Base-by-base conservation (phyloP, 2,797 vertebrate species). In the Siniperca scherzeri region DNA sequence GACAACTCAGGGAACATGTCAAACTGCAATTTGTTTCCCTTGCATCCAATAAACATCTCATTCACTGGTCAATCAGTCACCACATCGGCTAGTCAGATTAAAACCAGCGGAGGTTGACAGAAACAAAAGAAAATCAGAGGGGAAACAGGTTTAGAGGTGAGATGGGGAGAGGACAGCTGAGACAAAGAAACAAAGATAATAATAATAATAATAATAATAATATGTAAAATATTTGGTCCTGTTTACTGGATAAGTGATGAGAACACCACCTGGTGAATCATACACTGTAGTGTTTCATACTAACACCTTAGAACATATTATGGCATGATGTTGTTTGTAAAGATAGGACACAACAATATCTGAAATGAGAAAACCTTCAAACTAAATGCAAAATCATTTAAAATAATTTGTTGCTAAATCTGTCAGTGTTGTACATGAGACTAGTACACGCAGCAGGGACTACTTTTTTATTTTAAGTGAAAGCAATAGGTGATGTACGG, bases 31-130 rank as follows among this genome's bases (percentile, higher is more conserved):
- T 96, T 96, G 95, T 96, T 96, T 96, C 93, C 92, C 92, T 95
- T 95, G 95, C 95, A 96, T 96, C 95, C 96, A 96, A 96, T 96
- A 96, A 96, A 95, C 93, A 94, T 94, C 95, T 96, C 95, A 96
- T 96, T 96, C 94, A 84, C 94, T 89, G 94, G 94, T 93, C 95
- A 96, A 96, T 96, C 96, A 95, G 95, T 96, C 94, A 96, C 93
- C 94, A 84, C 93, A 89, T 93, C 92, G 85, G 93, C 94, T 93
- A 89, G 92, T 93, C 92, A 95, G 94, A 95, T 95, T 93, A 95
- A 93, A 95, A 92, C 90, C 94, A 93, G 88, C 42, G 64, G 88
- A 92, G 94, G 89, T 88, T 88, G 91, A 90, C 91, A 82, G 90
- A 89, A 90, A 89, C 91, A 93, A 90, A 81, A 87, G 78, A 80